These are phyloP conservation scores for Hydraecia micacea DNA, from an alignment of 2,888 invertebrate genomes.

Conservation along the genomic window DNA sequence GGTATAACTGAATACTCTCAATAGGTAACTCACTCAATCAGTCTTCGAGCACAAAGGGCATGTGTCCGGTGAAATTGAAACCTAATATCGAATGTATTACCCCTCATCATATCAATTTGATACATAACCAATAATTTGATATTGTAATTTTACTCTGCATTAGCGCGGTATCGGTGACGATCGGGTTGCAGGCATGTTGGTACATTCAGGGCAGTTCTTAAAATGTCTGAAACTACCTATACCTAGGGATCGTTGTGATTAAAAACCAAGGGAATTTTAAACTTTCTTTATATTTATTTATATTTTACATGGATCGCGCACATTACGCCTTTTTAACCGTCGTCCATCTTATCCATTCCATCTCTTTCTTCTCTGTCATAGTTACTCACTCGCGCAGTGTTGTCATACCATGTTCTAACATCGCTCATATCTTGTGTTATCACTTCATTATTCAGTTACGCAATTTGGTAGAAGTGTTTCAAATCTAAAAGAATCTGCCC, in stretches of 20 bases:
- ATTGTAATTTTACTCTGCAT: conserved; percentile 68
- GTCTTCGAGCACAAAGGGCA: conserved; percentile 46
- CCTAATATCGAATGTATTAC: conserved; percentile 58
- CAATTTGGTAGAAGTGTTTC: too few relatives aligned
- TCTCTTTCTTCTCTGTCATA: too few relatives aligned
- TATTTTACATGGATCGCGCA: too few relatives aligned
- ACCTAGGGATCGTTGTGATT: too few relatives aligned
- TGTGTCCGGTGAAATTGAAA: conserved; percentile 52
- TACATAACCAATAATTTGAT: conserved; percentile 66
- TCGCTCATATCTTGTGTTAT: too few relatives aligned
- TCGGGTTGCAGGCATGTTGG: conserved; percentile 26
- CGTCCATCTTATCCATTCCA: too few relatives aligned
- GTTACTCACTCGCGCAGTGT: too few relatives aligned
- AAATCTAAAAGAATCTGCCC: too few relatives aligned
- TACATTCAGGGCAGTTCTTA: background rate
- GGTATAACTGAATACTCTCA: conserved; percentile 18
- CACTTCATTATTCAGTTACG: too few relatives aligned
- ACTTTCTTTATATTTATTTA: background rate
- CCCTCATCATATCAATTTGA: conserved; percentile 58
- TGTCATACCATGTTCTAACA: too few relatives aligned
- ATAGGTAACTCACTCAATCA: conserved; percentile 39
- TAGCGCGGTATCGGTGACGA: conserved; percentile 51
- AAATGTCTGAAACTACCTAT: conserved; percentile 17
- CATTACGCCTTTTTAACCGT: too few relatives aligned
- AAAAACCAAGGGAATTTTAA: background rate